Percentiles rank a stretch among this genome's conserved stretches.
Conservation (phyloP, 2,797 vertebrate species). For the Aulostomus chinensis region DNA sequence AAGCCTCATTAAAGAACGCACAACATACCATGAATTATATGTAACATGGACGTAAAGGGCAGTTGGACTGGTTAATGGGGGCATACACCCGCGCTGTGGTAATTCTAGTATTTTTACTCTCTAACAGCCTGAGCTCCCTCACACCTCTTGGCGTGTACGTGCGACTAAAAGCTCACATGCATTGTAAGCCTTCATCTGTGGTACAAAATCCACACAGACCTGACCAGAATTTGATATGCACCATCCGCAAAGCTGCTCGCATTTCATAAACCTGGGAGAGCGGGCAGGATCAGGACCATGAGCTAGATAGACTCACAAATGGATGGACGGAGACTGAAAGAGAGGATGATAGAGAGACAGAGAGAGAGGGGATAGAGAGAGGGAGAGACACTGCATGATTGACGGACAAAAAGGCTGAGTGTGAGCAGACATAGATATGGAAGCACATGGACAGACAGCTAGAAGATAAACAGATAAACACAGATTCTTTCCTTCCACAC, state of each 20-base stretch:
- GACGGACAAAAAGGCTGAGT: conserved; percentile 24
- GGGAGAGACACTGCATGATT: conserved; percentile 8
- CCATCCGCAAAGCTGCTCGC: conserved; percentile 75
- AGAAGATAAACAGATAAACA: conserved; percentile 46
- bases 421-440: conserved; percentile 29
- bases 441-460: conserved; percentile 24
- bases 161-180: conserved; percentile 73
- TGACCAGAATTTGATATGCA: conserved; percentile 73
- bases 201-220: conserved; percentile 72
- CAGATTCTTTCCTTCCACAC: not conserved
- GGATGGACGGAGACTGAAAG: conserved; percentile 37
- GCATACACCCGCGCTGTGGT: too few relatives aligned
- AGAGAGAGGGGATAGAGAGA: conserved; percentile 3
- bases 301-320: conserved; percentile 71
- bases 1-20: too few relatives aligned
- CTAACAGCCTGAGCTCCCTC: conserved; percentile 58
- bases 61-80: too few relatives aligned
- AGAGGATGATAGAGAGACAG: conserved; percentile 4
- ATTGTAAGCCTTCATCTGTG: conserved; percentile 71
- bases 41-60: too few relatives aligned
- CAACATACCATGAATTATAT: too few relatives aligned
- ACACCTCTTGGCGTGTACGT: conserved; percentile 52
- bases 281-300: conserved; percentile 68
- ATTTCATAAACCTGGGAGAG: conserved; percentile 76
- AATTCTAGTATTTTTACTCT: conserved; percentile 17